Percentiles rank a stretch among this genome's conserved stretches.
These are phyloP conservation scores for Gymnoscopelus braueri DNA, from an alignment of 2,797 vertebrate species.

Conservation along the genomic window DNA sequence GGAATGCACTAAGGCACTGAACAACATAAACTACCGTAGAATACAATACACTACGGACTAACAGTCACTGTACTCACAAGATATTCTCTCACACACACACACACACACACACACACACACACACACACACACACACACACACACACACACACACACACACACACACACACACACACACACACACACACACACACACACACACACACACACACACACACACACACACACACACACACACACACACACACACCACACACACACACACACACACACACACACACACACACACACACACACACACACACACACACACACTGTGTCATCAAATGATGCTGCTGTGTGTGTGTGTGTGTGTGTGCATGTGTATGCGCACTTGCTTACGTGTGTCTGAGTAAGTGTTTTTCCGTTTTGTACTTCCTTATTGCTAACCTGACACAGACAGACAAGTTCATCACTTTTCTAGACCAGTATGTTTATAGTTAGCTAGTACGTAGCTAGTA, in stretches of 20 bases:
- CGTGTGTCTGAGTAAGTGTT: no score
- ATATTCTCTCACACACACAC: background rate
- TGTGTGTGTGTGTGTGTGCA: no score
- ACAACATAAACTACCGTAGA: no score
- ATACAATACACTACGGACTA: no score
- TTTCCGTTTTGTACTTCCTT: no score
- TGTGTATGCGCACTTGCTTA: no score
- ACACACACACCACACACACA: background rate
- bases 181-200: background rate
- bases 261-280: background rate
- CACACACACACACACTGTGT: background rate
- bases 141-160: background rate
- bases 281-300: background rate
- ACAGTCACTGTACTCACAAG: slow-evolving; percentile 27
- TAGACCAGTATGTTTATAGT: no score
- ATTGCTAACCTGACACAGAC: no score
- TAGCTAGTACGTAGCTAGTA: no score
- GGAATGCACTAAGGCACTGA: no score
- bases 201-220: background rate
- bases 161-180: background rate
- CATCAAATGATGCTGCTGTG: no score
- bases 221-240: background rate
- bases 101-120: background rate
- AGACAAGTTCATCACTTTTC: no score
- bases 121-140: slow-evolving; percentile 1